Evolutionary conservation across 53 echinoderm and acorn worm species (phyloP), one percentile per base, ranked within the genome.

Genomic region (Paracentrotus lividus): DNA sequence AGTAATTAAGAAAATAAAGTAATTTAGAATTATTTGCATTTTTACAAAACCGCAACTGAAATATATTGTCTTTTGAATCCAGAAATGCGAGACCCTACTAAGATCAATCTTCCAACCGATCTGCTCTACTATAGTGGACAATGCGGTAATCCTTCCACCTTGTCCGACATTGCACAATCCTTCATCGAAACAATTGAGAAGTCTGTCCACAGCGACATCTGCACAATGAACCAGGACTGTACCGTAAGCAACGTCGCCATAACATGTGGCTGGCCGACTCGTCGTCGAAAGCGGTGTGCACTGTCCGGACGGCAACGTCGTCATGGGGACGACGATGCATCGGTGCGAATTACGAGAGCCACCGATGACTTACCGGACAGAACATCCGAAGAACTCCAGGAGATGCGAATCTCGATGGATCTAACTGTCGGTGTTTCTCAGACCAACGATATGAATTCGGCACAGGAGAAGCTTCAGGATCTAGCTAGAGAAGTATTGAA

Each of bases 51-150:
- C 14, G 20, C 21, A 18, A 18, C 18, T 13, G 21, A 57, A 20
- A 57, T 57, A 38, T 20, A 42, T 57, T 45, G 59, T 61, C 0
- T 26, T 57, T 64, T 15, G 16, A 49, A 54, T 23, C 8, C 27
- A 95, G 95, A 85, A 26, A 24, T 38, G 4, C 32, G 38, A 93
- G 90, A 91, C 24, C 77, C 95, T 0, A 76, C 59, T 0, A 85
- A 91, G 24, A 86, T 76, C 55, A 34, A 81, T 15, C 38, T 94
- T 31, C 84, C 77, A n/a, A 67, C 94, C 43, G 94, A 77, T 24
- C 88, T 94, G 49, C 88, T 94, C 45, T 95, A 95, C 88, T 95
- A 86, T 67, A 84, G 92, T 64, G 96, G 96, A 36, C 91, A 94
- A 31, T 95, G 96, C 67, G 65, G 77, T 23, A 57, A 52, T 13